These are phyloP conservation scores for Etheostoma spectabile DNA, from an alignment of 2,113 vertebrate genomes.

Conservation along the genomic window DNA sequence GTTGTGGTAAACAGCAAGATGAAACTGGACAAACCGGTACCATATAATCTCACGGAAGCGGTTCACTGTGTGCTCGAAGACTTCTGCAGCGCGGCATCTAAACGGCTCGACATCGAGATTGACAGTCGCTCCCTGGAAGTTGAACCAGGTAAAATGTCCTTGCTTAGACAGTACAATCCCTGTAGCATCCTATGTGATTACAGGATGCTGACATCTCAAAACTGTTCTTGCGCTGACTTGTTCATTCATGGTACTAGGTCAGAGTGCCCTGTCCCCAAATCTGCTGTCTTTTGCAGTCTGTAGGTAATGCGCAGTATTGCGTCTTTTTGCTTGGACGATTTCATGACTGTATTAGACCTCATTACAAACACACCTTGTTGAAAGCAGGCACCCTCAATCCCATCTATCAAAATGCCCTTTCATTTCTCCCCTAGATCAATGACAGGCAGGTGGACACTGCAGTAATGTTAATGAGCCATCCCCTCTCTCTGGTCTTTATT, in stretches of 20 bases:
- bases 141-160: constrained; percentile 88
- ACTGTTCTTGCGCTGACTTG: constrained; percentile 6
- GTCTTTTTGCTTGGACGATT: constrained; percentile 11
- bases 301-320: neutral
- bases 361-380: constrained; percentile 40
- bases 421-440: constrained; percentile 29
- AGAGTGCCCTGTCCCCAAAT: constrained; percentile 7
- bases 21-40: constrained; percentile 89
- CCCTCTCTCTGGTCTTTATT: constrained; percentile 10
- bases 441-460: constrained; percentile 7
- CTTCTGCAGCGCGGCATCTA: constrained; percentile 88
- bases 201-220: neutral
- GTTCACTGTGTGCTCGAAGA: constrained; percentile 90
- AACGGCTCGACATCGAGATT: constrained; percentile 88
- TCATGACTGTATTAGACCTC: constrained; percentile 31
- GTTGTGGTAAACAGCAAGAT: constrained; percentile 94
- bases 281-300: neutral
- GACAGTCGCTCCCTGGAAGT: constrained; percentile 91
- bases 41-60: constrained; percentile 90
- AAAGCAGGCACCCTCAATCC: constrained; percentile 37
- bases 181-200: neutral
- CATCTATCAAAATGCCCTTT: constrained; percentile 64
- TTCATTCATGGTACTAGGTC: constrained; percentile 43
- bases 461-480: constrained; percentile 57
- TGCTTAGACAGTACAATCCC: neutral